Conservation (phyloP, 2,888 invertebrate species). For the Minunthozetes semirufus region DNA sequence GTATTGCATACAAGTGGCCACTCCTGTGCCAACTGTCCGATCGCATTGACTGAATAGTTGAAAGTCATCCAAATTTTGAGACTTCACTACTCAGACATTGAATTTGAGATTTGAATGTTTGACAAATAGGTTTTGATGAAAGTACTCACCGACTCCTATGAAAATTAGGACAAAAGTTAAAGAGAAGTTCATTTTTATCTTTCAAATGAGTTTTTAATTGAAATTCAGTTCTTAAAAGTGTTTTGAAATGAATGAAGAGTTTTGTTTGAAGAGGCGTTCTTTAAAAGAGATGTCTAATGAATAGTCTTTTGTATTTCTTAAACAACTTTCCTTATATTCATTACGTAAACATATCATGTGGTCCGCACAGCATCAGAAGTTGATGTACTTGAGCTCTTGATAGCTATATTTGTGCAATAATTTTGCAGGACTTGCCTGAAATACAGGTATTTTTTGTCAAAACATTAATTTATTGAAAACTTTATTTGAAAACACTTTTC, state of each 20-base stretch:
- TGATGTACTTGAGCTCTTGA: slow-evolving; percentile 2
- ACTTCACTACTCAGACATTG: neutral
- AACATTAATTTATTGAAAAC: no score
- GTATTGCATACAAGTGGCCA: neutral
- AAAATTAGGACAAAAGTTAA: neutral
- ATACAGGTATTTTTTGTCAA: no score
- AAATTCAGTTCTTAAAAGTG: neutral
- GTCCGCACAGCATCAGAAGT: neutral
- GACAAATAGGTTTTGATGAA: neutral
- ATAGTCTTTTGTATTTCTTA: neutral
- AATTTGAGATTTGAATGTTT: no score
- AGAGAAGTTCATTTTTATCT: neutral
- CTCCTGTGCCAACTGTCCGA: neutral
- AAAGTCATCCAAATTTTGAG: neutral
- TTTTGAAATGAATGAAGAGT: neutral
- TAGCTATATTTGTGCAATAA: no score
- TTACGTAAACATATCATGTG: slow-evolving; percentile 10
- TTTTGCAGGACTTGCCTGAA: no score
- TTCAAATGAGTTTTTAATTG: neutral
- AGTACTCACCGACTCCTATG: neutral
- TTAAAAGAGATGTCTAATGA: neutral
- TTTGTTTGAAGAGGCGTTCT: neutral
- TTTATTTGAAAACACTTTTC: no score
- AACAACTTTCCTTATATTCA: neutral
- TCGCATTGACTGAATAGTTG: neutral